Evolutionary conservation across 2,113 vertebrate genomes (phyloP), one percentile per base, ranked within the genome.

Genomic region (Clarias batrachus): DNA sequence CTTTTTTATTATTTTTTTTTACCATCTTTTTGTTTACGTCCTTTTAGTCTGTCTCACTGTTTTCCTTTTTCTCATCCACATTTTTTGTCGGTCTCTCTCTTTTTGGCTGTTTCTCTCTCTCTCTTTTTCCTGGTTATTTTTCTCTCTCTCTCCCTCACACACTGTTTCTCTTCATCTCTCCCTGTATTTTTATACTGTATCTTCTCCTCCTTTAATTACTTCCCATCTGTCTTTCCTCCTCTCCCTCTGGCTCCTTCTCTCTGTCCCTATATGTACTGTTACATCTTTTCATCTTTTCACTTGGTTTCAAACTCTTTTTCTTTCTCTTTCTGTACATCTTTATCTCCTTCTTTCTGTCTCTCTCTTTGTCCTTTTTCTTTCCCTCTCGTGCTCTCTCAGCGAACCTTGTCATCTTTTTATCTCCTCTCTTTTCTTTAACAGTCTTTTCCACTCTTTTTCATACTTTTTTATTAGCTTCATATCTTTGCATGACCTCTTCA

Each of bases 251-350:
- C 66, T 19, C 9, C 37, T 19, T 41, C 17, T 37, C 0, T 23
- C 33, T 21, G 2, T 41, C 17, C 74, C 93, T 87, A 48, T 48
- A 48, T 48, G 48, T 48, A 48, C 48, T 1, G 48, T 48, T 48
- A 48, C 48, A 48, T 48, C 48, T 90, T 90, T 89, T 92, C 71
- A 91, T 93, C 79, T 88, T 84, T 86, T 92, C 33, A 48, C 48
- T 48, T 48, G 7, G 92, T 91, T 90, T 94, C 88, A 92, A 92
- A 88, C 6, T 74, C 8, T 12, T 10, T 21, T 1, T 74, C 19
- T 74, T 1, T 41, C 23, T 52, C 4, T 71, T 2, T 33, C 2
- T 71, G 0, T 19, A 16, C 23, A 0, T 57, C 17, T 27, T 10
- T 63, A 23, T 13, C 25, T 66, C 25, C 13, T 12, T 62, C 11